Evolutionary conservation across 2,888 invertebrate genomes (phyloP), one percentile per base, ranked within the genome.

Genomic region (Clanis bilineata): DNA sequence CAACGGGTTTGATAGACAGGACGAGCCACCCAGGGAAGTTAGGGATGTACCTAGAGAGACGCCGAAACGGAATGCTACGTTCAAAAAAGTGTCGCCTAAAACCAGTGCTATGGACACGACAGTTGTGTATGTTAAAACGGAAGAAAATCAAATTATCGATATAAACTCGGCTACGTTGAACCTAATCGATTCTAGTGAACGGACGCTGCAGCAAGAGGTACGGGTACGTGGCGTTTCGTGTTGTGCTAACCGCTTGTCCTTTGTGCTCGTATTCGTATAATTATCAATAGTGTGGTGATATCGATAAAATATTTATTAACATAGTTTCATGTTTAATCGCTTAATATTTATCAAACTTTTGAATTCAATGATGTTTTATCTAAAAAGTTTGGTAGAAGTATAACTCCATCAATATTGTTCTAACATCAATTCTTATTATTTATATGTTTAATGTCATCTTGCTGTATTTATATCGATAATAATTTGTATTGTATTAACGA

Each of bases 111-210:
- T 89, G 80, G 89, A 90, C 23, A 70, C 86, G 0, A 90, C 89
- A 0, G 79, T 91, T 0, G 86, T 92, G 1, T 89, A 80, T 57
- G 73, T 81, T 62, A 86, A 88, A 61, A 58, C 72, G 1, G 88
- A 88, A 0, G 87, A 88, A 7, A 80, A 75, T 47, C 77, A 85
- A 55, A 81, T 89, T 21, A 92, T 92, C 59, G 92, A 92, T 71
- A 92, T 92, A 25, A 92, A 92, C 67, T 87, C 91, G 1, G 92
- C 91, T 3, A 92, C 92, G 9, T 67, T 90, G 66, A 89, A 84
- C 66, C 78, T 92, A 51, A 81, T 91, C 41, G 88, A 86, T 67
- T 71, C 82, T 7, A 73, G 71, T 25, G 90, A 90, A 2, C 79
- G 66, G 45, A 82, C 81, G 1, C 62, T 77, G 56, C 79, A 79